A percentile compares a stretch with the other conserved stretches of the same genome.
Conservation (phyloP, 2,888 invertebrate species). For the Folsomia manolachei region DNA sequence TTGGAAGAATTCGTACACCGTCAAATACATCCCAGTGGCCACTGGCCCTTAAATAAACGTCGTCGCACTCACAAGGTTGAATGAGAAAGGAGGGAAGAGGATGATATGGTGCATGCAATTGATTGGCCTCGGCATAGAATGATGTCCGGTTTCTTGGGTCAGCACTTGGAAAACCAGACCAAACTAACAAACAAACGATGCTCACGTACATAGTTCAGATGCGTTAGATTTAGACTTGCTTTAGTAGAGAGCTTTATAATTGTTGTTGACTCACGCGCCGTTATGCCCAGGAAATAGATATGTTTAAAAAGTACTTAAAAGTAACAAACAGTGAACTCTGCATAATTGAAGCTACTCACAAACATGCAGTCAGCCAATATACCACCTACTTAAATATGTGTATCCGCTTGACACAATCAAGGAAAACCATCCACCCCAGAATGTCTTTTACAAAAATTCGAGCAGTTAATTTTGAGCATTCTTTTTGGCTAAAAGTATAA, state of each 20-base stretch:
- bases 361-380: too few relatives aligned
- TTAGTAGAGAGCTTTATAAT: slow-evolving; percentile 46
- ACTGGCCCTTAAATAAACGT: slow-evolving; percentile 49
- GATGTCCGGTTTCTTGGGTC: not conserved
- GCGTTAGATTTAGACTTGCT: slow-evolving; percentile 28
- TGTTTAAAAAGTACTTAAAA: not conserved
- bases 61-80: not conserved
- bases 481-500: too few relatives aligned
- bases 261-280: slow-evolving; percentile 31
- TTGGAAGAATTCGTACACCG: slow-evolving; percentile 88
- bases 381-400: too few relatives aligned
- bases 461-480: too few relatives aligned
- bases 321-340: too few relatives aligned
- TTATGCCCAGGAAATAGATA: not conserved
- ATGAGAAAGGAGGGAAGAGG: not conserved
- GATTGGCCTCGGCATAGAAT: slow-evolving; percentile 6
- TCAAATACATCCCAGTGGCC: slow-evolving; percentile 51
- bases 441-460: too few relatives aligned
- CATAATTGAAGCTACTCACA: too few relatives aligned
- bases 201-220: slow-evolving; percentile 26
- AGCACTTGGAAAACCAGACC: slow-evolving; percentile 6
- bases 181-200: slow-evolving; percentile 24
- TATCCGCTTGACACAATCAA: too few relatives aligned
- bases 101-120: slow-evolving; percentile 29
- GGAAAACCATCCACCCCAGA: too few relatives aligned